phyloP scores from a whole-genome alignment of 2,113 vertebrate species.

The Coturnix japonica region DNA sequence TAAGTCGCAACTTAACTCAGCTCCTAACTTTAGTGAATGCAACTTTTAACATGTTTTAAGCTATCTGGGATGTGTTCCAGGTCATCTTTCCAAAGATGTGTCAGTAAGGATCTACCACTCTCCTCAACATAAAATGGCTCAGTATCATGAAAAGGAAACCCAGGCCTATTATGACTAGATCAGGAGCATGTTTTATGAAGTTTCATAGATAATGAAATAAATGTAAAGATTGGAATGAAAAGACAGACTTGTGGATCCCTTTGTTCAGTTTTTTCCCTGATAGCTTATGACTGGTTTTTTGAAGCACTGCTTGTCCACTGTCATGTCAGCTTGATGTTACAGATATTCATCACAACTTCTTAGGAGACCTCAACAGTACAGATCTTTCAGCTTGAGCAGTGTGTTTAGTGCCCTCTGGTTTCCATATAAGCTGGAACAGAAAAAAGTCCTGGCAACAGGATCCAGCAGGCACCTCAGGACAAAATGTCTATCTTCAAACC shows the following conservation, averaged over 20 bases:
- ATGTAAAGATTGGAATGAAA: neutral
- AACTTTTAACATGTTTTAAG: neutral
- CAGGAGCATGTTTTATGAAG: neutral
- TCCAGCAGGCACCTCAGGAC: neutral
- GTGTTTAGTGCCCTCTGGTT: neutral
- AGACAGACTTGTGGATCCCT: neutral
- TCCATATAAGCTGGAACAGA: neutral
- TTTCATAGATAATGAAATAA: neutral
- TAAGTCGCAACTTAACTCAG: neutral
- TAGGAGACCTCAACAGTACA: neutral
- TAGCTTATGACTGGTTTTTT: neutral
- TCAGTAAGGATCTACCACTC: neutral
- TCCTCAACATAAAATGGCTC: neutral
- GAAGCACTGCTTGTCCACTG: neutral
- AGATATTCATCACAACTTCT: neutral
- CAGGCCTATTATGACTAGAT: neutral
- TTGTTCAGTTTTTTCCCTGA: neutral
- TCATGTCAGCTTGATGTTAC: neutral
- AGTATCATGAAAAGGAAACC: neutral
- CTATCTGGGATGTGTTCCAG: neutral
- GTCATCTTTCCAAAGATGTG: neutral
- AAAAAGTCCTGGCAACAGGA: neutral
- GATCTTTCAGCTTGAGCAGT: neutral
- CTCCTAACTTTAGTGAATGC: neutral
- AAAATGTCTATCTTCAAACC: neutral